Base-by-base conservation (phyloP, 2,113 vertebrate genomes). In the Barbus barbus region DNA sequence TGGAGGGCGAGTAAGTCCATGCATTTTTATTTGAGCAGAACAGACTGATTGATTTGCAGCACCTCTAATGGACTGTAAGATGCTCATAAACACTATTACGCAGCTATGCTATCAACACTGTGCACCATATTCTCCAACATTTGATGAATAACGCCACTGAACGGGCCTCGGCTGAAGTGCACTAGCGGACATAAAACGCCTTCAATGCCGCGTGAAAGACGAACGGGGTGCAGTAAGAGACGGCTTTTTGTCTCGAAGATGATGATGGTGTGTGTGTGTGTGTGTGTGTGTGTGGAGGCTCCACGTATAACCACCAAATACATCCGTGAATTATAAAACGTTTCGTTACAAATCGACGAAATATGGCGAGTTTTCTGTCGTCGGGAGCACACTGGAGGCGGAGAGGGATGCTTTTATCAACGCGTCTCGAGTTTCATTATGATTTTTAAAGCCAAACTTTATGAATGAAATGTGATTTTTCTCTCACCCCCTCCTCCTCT, bases 401-500 rank as follows among this genome's bases (percentile, higher is more conserved):
- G 9, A 33, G 51, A 89, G 87, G 88, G 89, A 89, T 88, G 93
- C 18, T 94, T 95, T 94, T 94, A 93, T 94, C 93, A 94, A 93
- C 93, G 93, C 91, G 92, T 92, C 93, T 92, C 91, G 88, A 90
- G 88, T 94, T 95, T 94, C 94, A 95, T 95, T 95, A 95, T 95
- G 94, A 95, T 95, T 95, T 95, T 95, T 95, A 94, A 94, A 95
- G 93, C 92, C 93, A 92, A 92, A 95, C 95, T 96, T 96, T 96
- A 96, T 96, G 96, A 96, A 96, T 96, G 95, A 95, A 96, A 94
- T 94, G 93, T 92, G 92, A 93, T 94, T 91, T 91, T 92, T 93
- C 82, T 80, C 89, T 88, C 88, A 87, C 88, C 86, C 89, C 90
- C 89, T 87, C 90, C 86, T 89, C 85, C 89, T 76, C 87, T 89